phyloP scores from a whole-genome alignment of 2,888 invertebrate genomes.

The Pterostichus madidus region DNA sequence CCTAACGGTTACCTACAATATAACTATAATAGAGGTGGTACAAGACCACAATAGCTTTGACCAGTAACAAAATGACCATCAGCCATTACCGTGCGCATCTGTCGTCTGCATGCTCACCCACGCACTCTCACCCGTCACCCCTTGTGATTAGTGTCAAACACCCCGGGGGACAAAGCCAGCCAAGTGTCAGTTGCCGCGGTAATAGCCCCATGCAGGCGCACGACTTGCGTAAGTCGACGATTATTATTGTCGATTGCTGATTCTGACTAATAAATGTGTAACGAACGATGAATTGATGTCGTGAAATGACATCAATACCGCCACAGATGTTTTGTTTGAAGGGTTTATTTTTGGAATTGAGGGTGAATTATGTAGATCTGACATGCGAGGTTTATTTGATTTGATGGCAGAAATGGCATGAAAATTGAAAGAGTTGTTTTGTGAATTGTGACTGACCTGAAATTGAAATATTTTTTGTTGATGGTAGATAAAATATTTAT shows the following conservation, averaged over 20 bases:
- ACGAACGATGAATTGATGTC: slow-evolving; percentile 52
- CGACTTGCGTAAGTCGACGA: slow-evolving; percentile 46
- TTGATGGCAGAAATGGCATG: background rate
- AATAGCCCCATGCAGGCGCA: background rate
- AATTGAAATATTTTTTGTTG: no score
- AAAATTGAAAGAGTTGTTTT: background rate
- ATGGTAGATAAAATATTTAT: no score
- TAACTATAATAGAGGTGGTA: background rate
- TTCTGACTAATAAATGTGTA: slow-evolving; percentile 52
- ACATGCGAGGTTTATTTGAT: slow-evolving; percentile 46
- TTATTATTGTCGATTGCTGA: slow-evolving; percentile 38
- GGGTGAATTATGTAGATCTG: slow-evolving; percentile 37
- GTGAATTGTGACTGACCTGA: no score
- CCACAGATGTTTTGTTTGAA: slow-evolving; percentile 52
- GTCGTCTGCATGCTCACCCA: slow-evolving; percentile 55
- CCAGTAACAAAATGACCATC: slow-evolving; percentile 29
- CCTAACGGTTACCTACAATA: slow-evolving; percentile 17
- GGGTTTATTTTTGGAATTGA: slow-evolving; percentile 48
- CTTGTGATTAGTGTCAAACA: slow-evolving; percentile 58
- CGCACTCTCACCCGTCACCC: slow-evolving; percentile 30
- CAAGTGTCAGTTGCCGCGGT: slow-evolving; percentile 58
- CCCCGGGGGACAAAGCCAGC: slow-evolving; percentile 45
- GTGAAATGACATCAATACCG: slow-evolving; percentile 41
- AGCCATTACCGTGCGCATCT: background rate
- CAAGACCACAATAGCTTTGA: background rate